Conservation (phyloP, 1,140 invertebrate species). For the Oedothorax gibbosus region DNA sequence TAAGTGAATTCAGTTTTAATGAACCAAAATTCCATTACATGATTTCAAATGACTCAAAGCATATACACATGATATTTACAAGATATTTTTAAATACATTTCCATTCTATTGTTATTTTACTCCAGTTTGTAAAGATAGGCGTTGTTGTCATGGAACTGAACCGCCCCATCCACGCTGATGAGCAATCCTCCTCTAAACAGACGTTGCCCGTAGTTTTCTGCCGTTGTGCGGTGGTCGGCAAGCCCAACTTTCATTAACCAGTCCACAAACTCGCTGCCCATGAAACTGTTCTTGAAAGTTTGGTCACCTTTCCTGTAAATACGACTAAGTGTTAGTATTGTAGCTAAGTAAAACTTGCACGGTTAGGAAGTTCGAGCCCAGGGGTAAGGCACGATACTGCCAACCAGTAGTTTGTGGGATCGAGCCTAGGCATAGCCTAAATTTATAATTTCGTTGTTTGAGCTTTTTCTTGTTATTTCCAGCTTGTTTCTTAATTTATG, state of each 20-base stretch:
- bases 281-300: constrained; percentile 81
- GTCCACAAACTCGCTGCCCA: constrained; percentile 85
- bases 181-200: constrained; percentile 86
- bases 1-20: background rate
- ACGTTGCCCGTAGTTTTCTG: constrained; percentile 84
- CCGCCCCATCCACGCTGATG: constrained; percentile 82
- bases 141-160: constrained; percentile 79
- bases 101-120: background rate
- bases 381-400: too few relatives aligned
- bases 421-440: background rate
- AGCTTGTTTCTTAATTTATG: too few relatives aligned
- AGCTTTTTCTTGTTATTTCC: too few relatives aligned
- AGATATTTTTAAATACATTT: background rate
- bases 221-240: constrained; percentile 80
- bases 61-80: constrained; percentile 27
- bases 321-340: constrained; percentile 64
- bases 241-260: constrained; percentile 87
- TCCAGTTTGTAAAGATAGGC: constrained; percentile 69
- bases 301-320: constrained; percentile 70
- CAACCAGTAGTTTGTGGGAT: too few relatives aligned
- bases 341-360: background rate
- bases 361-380: too few relatives aligned
- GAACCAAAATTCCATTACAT: constrained; percentile 13
- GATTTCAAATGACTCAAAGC: constrained; percentile 18
- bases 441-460: background rate